phyloP scores from a whole-genome alignment of 2,888 invertebrate genomes.

The Hemaris fuciformis region DNA sequence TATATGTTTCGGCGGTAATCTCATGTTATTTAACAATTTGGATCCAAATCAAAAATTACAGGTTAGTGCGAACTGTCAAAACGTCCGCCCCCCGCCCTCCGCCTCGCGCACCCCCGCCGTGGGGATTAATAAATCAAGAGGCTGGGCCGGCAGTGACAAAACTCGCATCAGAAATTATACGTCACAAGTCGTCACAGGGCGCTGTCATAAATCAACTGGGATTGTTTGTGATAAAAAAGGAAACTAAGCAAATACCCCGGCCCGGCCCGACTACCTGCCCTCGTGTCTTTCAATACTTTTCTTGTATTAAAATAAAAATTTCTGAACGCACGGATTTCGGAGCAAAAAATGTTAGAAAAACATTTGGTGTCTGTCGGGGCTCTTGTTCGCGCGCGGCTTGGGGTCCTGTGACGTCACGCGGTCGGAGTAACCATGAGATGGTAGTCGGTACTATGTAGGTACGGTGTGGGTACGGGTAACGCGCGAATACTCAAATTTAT shows the following conservation, averaged over 20 bases:
- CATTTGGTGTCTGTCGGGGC: constrained; percentile 47
- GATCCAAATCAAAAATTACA: constrained; percentile 49
- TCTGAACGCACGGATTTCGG: constrained; percentile 73
- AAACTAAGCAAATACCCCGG: constrained; percentile 76
- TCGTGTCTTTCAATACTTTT: constrained; percentile 77
- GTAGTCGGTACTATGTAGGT: not conserved
- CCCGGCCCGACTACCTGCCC: constrained; percentile 71
- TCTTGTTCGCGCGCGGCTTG: not conserved
- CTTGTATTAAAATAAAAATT: constrained; percentile 79
- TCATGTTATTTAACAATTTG: constrained; percentile 7
- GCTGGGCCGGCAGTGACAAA: constrained; percentile 73
- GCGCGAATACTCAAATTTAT: constrained; percentile 3
- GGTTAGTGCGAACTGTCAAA: constrained; percentile 65
- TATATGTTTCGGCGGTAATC: not conserved
- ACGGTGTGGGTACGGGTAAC: too few relatives aligned
- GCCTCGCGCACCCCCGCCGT: constrained; percentile 50
- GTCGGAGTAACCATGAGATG: too few relatives aligned
- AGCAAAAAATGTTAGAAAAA: constrained; percentile 78
- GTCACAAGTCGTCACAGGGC: constrained; percentile 79
- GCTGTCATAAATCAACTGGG: constrained; percentile 73
- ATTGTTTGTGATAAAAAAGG: constrained; percentile 72
- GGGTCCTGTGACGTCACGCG: constrained; percentile 15
- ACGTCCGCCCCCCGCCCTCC: constrained; percentile 51
- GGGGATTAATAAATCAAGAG: constrained; percentile 76
- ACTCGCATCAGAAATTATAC: constrained; percentile 76